phyloP scores from a whole-genome alignment of 2,888 invertebrate species.

The Lydus trimaculatus region DNA sequence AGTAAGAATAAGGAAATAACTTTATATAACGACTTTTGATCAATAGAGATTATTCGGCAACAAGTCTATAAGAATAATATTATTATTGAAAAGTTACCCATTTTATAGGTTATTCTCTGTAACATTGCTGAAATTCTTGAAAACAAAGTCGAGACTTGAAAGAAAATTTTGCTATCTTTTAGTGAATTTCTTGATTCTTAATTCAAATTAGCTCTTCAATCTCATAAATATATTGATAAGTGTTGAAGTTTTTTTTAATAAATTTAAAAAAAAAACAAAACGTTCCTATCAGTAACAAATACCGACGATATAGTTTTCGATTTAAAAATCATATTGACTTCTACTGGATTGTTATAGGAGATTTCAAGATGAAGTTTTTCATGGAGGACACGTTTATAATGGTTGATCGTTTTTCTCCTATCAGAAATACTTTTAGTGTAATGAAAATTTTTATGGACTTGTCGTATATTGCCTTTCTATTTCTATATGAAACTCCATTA shows the following conservation, averaged over 20 bases:
- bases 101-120: not conserved
- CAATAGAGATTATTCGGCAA: not conserved
- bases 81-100: not conserved
- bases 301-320: not conserved
- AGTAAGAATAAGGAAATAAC: not conserved
- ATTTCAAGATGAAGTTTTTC: constrained; percentile 39
- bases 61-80: not conserved
- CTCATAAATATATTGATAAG: not conserved
- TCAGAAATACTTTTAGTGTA: constrained; percentile 48
- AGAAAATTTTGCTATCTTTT: not conserved
- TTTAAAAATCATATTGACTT: constrained; percentile 33
- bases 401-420: constrained; percentile 49
- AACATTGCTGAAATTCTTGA: not conserved
- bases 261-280: too few relatives aligned
- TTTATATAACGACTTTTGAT: not conserved
- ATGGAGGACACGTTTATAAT: constrained; percentile 50
- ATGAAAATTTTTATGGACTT: constrained; percentile 54
- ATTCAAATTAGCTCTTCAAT: not conserved
- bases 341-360: constrained; percentile 39
- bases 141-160: not conserved
- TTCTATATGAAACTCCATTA: constrained; percentile 46
- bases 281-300: constrained; percentile 11
- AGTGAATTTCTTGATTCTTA: not conserved
- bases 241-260: too few relatives aligned
- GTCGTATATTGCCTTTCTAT: constrained; percentile 44